Conservation (phyloP, 2,797 vertebrate genomes). For the Coranthus polyacanthus region DNA sequence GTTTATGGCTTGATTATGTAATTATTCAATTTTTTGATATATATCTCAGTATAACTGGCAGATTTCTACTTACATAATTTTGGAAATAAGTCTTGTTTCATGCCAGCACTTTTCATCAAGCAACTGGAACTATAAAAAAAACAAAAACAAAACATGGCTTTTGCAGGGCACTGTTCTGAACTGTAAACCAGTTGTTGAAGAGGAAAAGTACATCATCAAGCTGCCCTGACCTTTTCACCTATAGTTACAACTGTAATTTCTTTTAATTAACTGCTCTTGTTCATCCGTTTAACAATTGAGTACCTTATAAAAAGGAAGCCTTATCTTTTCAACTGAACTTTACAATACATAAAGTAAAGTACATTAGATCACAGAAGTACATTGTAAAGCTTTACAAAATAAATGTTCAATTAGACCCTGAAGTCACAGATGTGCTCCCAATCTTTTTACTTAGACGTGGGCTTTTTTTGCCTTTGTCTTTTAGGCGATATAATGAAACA, state of each 20-base stretch:
- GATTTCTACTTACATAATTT: too few relatives aligned
- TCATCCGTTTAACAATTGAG: conserved; percentile 55
- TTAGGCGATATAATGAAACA: conserved; percentile 77
- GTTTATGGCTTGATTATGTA: too few relatives aligned
- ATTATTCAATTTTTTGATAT: too few relatives aligned
- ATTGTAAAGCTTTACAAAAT: conserved; percentile 39
- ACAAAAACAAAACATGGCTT: background rate
- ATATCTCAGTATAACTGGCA: too few relatives aligned
- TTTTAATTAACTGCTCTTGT: conserved; percentile 60
- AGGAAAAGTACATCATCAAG: conserved; percentile 40
- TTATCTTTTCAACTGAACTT: conserved; percentile 49
- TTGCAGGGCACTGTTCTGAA: background rate
- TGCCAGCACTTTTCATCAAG: too few relatives aligned
- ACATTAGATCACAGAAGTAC: conserved; percentile 34
- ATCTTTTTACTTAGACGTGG: conserved; percentile 36
- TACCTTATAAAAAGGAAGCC: conserved; percentile 33
- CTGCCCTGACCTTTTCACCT: conserved; percentile 60
- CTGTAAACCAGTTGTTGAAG: conserved; percentile 31
- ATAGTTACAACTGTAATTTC: conserved; percentile 61
- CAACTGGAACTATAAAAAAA: too few relatives aligned
- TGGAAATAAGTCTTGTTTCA: too few relatives aligned
- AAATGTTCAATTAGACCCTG: conserved; percentile 48
- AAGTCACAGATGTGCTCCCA: conserved; percentile 30
- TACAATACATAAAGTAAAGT: conserved; percentile 16
- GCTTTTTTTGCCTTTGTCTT: conserved; percentile 59